A percentile compares a stretch with the other conserved stretches of the same genome.
phyloP scores from a whole-genome alignment of 2,797 vertebrate species.

The Gambusia yucatana region DNA sequence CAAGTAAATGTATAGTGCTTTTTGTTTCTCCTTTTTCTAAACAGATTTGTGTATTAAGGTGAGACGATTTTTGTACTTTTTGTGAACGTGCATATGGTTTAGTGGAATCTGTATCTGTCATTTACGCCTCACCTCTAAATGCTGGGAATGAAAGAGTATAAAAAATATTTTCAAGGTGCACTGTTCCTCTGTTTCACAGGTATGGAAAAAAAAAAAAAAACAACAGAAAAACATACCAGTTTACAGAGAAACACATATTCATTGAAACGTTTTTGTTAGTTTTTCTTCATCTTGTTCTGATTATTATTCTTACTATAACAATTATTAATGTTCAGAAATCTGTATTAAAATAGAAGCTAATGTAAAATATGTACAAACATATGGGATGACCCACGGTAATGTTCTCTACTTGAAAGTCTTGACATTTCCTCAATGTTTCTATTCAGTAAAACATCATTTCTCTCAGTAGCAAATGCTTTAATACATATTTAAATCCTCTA shows the following conservation, averaged over 20 bases:
- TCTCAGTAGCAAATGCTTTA: constrained; percentile 84
- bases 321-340: constrained; percentile 81
- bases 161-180: constrained; percentile 74
- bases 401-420: constrained; percentile 85
- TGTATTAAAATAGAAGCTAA: constrained; percentile 82
- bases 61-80: constrained; percentile 86
- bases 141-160: constrained; percentile 77
- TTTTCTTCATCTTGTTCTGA: constrained; percentile 75
- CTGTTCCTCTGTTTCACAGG: constrained; percentile 75
- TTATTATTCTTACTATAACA: constrained; percentile 74
- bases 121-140: constrained; percentile 81
- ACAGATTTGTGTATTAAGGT: constrained; percentile 85
- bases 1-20: constrained; percentile 85
- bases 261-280: constrained; percentile 77
- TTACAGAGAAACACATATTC: constrained; percentile 80
- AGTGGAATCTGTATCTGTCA: constrained; percentile 86
- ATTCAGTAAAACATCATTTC: constrained; percentile 78
- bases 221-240: constrained; percentile 67
- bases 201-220: constrained; percentile 56
- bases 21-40: constrained; percentile 84
- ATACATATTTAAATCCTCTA: constrained; percentile 69
- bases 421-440: constrained; percentile 83
- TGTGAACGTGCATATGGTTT: constrained; percentile 85
- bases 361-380: constrained; percentile 85
- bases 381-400: constrained; percentile 79